Evolutionary conservation across 2,113 vertebrate species (phyloP).

Genomic region (Etheostoma cragini): DNA sequence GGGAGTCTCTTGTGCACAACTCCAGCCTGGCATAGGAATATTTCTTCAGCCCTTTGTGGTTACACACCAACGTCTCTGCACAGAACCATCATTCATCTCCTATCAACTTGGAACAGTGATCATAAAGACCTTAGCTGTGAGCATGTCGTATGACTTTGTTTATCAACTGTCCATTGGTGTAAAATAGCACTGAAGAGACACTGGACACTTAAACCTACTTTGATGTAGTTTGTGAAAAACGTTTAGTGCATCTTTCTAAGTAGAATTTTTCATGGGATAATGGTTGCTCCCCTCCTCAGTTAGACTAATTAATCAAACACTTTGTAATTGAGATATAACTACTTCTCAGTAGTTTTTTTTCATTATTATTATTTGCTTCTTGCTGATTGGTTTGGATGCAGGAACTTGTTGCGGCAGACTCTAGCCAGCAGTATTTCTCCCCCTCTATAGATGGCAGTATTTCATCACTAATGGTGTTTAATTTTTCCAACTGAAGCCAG

Average conservation of each 20-base stretch:
- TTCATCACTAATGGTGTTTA: conserved; percentile 36
- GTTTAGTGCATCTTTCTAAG: conserved; percentile 61
- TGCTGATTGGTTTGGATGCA: background rate
- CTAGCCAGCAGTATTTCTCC: conserved; percentile 25
- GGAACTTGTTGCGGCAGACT: conserved; percentile 9
- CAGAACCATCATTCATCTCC: conserved; percentile 39
- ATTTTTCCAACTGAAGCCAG: background rate
- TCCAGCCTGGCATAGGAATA: conserved; percentile 39
- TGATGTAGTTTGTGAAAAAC: conserved; percentile 49
- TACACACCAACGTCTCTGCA: conserved; percentile 32
- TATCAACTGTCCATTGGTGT: conserved; percentile 36
- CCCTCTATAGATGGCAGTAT: conserved; percentile 80
- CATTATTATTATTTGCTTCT: background rate
- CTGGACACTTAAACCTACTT: conserved; percentile 42
- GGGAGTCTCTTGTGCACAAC: conserved; percentile 7
- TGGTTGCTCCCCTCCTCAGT: conserved; percentile 91
- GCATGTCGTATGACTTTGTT: conserved; percentile 45
- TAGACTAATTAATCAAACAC: conserved; percentile 3
- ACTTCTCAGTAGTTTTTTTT: background rate
- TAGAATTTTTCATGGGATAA: conserved; percentile 89
- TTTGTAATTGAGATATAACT: background rate
- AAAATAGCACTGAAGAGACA: conserved; percentile 55
- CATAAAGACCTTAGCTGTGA: conserved; percentile 22
- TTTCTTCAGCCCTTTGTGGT: conserved; percentile 38
- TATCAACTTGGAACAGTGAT: conserved; percentile 33